Conservation (phyloP, 2,113 vertebrate genomes). For the Sylvilagus bachmani region DNA sequence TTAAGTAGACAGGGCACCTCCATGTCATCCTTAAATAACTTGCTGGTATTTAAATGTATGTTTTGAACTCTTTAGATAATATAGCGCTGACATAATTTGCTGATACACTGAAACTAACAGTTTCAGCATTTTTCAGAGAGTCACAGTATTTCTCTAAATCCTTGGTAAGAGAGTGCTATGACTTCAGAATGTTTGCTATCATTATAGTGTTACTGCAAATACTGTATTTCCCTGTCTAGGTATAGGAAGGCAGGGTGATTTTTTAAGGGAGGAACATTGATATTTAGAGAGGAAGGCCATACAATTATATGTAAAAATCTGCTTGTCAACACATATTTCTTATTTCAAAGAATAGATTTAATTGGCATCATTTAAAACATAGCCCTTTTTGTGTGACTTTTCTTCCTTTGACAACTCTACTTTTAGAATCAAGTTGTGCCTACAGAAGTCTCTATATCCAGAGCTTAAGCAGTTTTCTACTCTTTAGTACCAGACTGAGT, state of each 20-base stretch:
- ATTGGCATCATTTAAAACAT: not conserved
- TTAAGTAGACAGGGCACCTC: not conserved
- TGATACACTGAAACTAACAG: not conserved
- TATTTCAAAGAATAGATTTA: not conserved
- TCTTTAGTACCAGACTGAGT: not conserved
- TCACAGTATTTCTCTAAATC: not conserved
- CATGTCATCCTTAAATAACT: not conserved
- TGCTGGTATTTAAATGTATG: not conserved
- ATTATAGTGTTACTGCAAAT: not conserved
- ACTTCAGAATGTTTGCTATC: not conserved
- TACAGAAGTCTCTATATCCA: not conserved
- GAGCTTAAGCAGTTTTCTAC: not conserved
- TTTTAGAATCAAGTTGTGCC: not conserved
- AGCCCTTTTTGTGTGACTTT: not conserved
- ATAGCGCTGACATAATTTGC: not conserved
- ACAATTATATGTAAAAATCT: not conserved
- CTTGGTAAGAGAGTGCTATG: not conserved
- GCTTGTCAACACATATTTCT: not conserved
- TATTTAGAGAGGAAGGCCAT: not conserved
- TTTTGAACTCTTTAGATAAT: not conserved
- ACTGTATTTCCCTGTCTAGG: not conserved
- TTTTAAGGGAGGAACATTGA: not conserved
- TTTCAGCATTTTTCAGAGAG: not conserved
- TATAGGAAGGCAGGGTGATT: not conserved
- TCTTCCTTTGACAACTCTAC: not conserved